Evolutionary conservation across 1,140 invertebrate species (phyloP), one percentile per base, ranked within the genome.

Genomic region (Pogonus chalceus): DNA sequence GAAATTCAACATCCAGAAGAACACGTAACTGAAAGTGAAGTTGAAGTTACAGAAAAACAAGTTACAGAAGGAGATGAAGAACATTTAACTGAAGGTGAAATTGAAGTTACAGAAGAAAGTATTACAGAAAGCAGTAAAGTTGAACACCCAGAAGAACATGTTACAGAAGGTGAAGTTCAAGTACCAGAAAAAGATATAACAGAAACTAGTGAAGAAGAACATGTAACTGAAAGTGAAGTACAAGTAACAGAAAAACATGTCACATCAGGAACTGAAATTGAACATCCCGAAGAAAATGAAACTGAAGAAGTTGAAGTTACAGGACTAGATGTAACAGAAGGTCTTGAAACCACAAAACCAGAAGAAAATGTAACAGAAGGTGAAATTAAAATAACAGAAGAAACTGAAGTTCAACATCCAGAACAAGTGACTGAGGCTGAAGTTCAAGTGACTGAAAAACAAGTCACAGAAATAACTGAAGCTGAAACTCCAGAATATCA

Each of bases 371-470:
- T 1, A 47, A 23, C 18, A 37, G 39, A 49, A 20, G 18, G 12
- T 2, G 16, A 1, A 53, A 24, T 20, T 14, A 16, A 49, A 49
- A 16, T 37, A 23, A 35, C 2, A 22, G 23, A 35, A 51, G 31
- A 26, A n/a, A 20, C 23, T 43, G 21, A 49, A 35, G 43, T 35
- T 47, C 46, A 49, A 16, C 20, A n/a, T 35, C 23, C 49, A 10
- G 22, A 21, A 20, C 14, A 24, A 57, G 24, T 16, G 21, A 12
- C 65, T 43, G 52, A 57, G 52, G 57, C 58, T 20, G 54, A 56
- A 53, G 53, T 61, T 47, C 52, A 58, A 16, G 52, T 58, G 14
- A 59, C 54, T 22, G 59, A 62, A 58, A 21, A 46, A 52, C 49
- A 23, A n/a, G 26, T 20, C 20, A 4, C 23, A 21, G 14, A 2